Percentiles rank a stretch among this genome's conserved stretches.
Evolutionary conservation across 2,113 vertebrate genomes (phyloP).

Genomic region (Mirza zaza): DNA sequence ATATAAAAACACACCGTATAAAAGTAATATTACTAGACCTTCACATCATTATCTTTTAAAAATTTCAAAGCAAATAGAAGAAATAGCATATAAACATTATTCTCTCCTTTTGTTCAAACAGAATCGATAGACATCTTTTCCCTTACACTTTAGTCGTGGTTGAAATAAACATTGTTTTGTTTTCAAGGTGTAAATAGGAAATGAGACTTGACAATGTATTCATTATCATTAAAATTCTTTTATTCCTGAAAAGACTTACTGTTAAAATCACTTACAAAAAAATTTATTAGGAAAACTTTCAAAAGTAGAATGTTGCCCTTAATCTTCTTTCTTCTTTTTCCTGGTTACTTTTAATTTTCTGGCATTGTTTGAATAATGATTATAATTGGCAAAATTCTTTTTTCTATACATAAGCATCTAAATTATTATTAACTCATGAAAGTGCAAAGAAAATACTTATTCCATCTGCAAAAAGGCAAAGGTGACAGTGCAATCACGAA

Average conservation of each 20-base stretch:
- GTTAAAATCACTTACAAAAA: neutral
- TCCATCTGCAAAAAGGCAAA: neutral
- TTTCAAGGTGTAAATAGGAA: conserved; percentile 15
- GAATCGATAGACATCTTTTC: neutral
- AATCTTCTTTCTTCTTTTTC: conserved; percentile 14
- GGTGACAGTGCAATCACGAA: neutral
- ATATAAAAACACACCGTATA: too few species aligned
- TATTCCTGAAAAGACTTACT: neutral
- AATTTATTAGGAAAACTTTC: neutral
- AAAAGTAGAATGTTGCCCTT: neutral
- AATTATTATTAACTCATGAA: conserved; percentile 31
- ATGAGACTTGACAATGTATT: neutral
- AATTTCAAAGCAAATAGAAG: neutral
- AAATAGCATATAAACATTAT: neutral
- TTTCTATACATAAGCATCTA: conserved; percentile 4
- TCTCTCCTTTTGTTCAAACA: neutral
- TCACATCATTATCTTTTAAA: neutral
- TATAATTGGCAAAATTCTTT: neutral
- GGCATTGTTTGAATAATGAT: conserved; percentile 47
- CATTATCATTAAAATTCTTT: conserved; percentile 49
- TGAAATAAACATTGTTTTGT: neutral
- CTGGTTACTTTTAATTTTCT: conserved; percentile 31
- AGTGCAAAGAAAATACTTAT: neutral
- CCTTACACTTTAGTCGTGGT: neutral
- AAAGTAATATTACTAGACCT: too few species aligned